phyloP scores from a whole-genome alignment of 2,888 invertebrate genomes.

The Hesperia comma region DNA sequence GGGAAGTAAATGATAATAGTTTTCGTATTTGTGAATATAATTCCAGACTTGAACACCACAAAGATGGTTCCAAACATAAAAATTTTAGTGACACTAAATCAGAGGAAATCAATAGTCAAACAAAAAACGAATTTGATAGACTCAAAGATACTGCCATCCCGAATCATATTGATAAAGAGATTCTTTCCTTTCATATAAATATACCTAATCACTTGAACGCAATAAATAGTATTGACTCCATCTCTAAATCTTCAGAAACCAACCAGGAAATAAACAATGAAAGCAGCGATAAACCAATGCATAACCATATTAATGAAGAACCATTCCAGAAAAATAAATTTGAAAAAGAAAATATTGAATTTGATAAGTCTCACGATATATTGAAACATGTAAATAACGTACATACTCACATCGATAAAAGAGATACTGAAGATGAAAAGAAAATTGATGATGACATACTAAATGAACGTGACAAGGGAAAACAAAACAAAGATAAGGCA shows the following conservation, averaged over 20 bases:
- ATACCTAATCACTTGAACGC: slow-evolving; percentile 57
- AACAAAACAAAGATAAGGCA: slow-evolving; percentile 62
- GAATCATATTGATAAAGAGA: slow-evolving; percentile 61
- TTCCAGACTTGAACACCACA: slow-evolving; percentile 55
- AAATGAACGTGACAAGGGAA: slow-evolving; percentile 70
- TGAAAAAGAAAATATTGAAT: slow-evolving; percentile 77
- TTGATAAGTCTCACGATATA: slow-evolving; percentile 68
- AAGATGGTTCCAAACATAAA: slow-evolving; percentile 51
- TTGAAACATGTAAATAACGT: slow-evolving; percentile 59
- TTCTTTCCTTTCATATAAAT: slow-evolving; percentile 57
- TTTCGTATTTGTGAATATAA: slow-evolving; percentile 49
- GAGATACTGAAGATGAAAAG: slow-evolving; percentile 63
- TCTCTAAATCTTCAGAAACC: slow-evolving; percentile 55
- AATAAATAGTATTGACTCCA: slow-evolving; percentile 56
- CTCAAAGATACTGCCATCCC: slow-evolving; percentile 52
- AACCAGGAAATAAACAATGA: slow-evolving; percentile 51
- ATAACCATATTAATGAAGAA: slow-evolving; percentile 47
- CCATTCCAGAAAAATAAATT: slow-evolving; percentile 56
- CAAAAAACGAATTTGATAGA: slow-evolving; percentile 52
- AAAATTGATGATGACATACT: slow-evolving; percentile 67
- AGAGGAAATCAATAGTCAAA: slow-evolving; percentile 52
- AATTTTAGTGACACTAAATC: slow-evolving; percentile 41
- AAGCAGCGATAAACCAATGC: slow-evolving; percentile 61
- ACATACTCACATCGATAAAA: slow-evolving; percentile 55
- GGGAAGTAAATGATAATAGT: slow-evolving; percentile 42